Base-by-base conservation (phyloP, 2,888 invertebrate genomes). In the Lochmaea capreae region DNA sequence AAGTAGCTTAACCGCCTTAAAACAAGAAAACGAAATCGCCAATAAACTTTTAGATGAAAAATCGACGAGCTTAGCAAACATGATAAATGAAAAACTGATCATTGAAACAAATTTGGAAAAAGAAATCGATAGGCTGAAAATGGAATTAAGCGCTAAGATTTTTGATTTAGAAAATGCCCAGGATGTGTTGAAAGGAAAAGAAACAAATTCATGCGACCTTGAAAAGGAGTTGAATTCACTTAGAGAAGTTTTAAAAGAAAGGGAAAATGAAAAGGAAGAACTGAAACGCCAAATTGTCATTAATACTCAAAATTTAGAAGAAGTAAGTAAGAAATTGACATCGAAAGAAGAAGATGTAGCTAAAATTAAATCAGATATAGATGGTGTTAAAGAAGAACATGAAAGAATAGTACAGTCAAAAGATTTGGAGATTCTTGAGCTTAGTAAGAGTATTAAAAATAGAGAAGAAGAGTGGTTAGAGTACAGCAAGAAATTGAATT, bases 71-170 rank as follows among this genome's bases (percentile, higher is more conserved):
- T 72, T 85, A 16, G 81, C 84, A 62, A 78, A 77, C 65, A 59
- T 77, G 6, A 72, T 79, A 62, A 76, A 76, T 26, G 81, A 83
- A 65, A 83, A 81, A 78, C 70, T 81, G 62, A 79, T 82, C 26
- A 65, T 76, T 18, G 85, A 86, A 78, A 78, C 78, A 46, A 74
- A 72, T 59, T 76, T 83, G 43, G 79, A 81, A 61, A 85, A 85
- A 79, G 84, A 85, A 76, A 72, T 84, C 10, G 83, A 86, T 12
- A 82, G 84, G 79, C 71, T 86, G 3, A 85, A 85, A 78, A 84
- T 85, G 83, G 84, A 86, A 72, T 86, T 89, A 22, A 91, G 90
- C 84, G 88, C 88, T 74, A 90, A 89, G 88, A 85, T 88, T 74
- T 85, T 88, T 82, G 91, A 91, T 82, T 82, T 89, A n/a, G 74